A percentile compares a stretch with the other conserved stretches of the same genome.
These are phyloP conservation scores for Spodoptera frugiperda DNA, from an alignment of 1,140 invertebrate species.

Conservation along the genomic window DNA sequence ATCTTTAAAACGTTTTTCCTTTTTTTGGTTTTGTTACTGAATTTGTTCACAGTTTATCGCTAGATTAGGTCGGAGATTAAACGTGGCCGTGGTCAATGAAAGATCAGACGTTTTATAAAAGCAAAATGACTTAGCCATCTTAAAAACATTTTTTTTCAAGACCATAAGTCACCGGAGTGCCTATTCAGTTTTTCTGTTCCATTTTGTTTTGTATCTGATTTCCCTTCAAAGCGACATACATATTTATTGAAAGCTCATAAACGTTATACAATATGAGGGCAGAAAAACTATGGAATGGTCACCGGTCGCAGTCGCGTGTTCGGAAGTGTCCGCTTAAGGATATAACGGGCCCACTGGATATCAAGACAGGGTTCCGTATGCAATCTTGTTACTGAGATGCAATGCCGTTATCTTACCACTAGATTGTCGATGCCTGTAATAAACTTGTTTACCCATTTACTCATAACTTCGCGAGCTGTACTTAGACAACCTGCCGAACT, in stretches of 20 bases:
- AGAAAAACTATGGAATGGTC: conserved; percentile 28
- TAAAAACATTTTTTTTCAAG: conserved; percentile 4
- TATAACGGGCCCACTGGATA: conserved; percentile 64
- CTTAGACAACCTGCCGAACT: conserved; percentile 21
- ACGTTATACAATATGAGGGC: conserved; percentile 8
- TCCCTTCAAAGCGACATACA: conserved; percentile 6
- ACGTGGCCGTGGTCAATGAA: conserved; percentile 40
- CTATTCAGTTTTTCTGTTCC: not conserved
- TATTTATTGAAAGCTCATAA: conserved; percentile 24
- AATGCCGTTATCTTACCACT: conserved; percentile 53
- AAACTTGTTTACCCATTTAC: conserved; percentile 55
- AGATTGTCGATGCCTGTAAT: conserved; percentile 43
- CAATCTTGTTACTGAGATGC: conserved; percentile 55
- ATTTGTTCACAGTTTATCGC: conserved; percentile 44
- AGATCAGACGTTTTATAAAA: conserved; percentile 20
- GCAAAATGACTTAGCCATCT: conserved; percentile 15
- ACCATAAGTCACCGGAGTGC: not conserved
- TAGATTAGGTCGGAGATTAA: conserved; percentile 45
- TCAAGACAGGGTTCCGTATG: conserved; percentile 55
- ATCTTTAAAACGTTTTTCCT: conserved; percentile 6
- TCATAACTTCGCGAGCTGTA: conserved; percentile 8
- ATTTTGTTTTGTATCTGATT: conserved; percentile 7
- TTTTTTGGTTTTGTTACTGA: conserved; percentile 25
- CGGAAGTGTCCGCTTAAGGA: conserved; percentile 65
- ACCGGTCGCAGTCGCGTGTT: conserved; percentile 44